Evolutionary conservation across 2,888 invertebrate species (phyloP).

Genomic region (Rosalia funebris): DNA sequence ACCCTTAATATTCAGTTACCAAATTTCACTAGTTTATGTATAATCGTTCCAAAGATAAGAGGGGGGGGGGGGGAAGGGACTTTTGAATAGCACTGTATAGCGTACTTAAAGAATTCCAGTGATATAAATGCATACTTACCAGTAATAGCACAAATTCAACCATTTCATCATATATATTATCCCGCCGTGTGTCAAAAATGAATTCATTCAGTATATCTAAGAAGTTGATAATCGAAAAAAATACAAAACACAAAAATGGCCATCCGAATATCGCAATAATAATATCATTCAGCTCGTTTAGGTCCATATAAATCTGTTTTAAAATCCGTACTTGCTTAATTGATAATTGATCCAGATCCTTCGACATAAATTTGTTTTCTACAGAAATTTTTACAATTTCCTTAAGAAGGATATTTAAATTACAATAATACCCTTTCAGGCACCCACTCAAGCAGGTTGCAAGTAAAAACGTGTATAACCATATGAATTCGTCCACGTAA

Average conservation of each 20-base stretch:
- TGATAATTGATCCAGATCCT: neutral
- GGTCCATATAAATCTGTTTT: constrained; percentile 8
- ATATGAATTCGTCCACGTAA: constrained; percentile 1
- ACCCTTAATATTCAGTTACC: no score
- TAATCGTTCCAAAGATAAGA: no score
- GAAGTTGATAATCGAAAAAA: neutral
- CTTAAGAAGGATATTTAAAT: neutral
- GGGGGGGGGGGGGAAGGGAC: no score
- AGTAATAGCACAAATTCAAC: neutral
- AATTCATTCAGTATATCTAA: neutral
- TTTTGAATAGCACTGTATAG: no score
- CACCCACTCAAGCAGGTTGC: neutral
- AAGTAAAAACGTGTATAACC: constrained; percentile 3
- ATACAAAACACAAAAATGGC: neutral
- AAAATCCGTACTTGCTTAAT: neutral
- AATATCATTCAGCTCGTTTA: neutral
- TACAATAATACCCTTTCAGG: neutral
- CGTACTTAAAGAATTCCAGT: neutral
- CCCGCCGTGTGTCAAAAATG: neutral
- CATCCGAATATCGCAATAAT: neutral
- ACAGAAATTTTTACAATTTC: neutral
- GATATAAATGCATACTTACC: neutral
- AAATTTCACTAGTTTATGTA: no score
- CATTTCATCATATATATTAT: neutral
- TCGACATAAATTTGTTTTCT: constrained; percentile 12